A percentile compares a stretch with the other conserved stretches of the same genome.
These are phyloP conservation scores for Halcyon smyrnensis DNA, from an alignment of 2,797 vertebrate genomes.

Conservation along the genomic window DNA sequence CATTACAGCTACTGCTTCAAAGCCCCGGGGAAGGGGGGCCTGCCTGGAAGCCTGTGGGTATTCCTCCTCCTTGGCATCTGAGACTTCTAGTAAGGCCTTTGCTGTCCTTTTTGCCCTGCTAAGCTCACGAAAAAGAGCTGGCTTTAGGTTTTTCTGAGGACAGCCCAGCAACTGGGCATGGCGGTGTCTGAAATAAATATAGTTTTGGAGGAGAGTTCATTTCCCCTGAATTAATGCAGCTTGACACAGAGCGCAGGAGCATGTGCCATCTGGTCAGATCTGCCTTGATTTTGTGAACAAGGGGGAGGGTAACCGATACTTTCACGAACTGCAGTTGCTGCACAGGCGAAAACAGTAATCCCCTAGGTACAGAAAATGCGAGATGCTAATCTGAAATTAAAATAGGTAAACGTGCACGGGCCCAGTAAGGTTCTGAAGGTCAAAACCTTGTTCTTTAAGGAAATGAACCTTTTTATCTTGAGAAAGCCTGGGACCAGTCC, in stretches of 20 bases:
- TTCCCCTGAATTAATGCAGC: constrained; percentile 69
- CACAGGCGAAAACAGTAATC: constrained; percentile 22
- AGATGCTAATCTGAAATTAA: constrained; percentile 70
- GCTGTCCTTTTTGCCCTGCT: not conserved
- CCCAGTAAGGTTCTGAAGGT: not conserved
- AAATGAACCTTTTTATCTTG: constrained; percentile 47
- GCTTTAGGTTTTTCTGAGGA: constrained; percentile 58
- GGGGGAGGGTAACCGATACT: constrained; percentile 68
- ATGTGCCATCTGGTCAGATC: constrained; percentile 69
- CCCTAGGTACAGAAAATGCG: constrained; percentile 28
- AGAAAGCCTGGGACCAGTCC: not conserved
- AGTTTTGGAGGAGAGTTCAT: constrained; percentile 72
- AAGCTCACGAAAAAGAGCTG: not conserved
- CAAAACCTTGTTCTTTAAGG: constrained; percentile 43
- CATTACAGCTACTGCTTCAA: not conserved
- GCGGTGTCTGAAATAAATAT: constrained; percentile 67
- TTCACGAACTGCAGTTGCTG: constrained; percentile 40
- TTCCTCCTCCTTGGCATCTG: not conserved
- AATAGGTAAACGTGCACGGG: not conserved
- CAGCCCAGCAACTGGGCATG: constrained; percentile 50
- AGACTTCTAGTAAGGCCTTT: not conserved
- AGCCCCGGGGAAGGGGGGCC: not conserved
- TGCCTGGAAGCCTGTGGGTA: not conserved
- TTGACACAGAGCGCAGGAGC: constrained; percentile 45
- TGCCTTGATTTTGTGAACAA: constrained; percentile 69